phyloP scores from a whole-genome alignment of 2,113 vertebrate species.

The Theropithecus gelada region DNA sequence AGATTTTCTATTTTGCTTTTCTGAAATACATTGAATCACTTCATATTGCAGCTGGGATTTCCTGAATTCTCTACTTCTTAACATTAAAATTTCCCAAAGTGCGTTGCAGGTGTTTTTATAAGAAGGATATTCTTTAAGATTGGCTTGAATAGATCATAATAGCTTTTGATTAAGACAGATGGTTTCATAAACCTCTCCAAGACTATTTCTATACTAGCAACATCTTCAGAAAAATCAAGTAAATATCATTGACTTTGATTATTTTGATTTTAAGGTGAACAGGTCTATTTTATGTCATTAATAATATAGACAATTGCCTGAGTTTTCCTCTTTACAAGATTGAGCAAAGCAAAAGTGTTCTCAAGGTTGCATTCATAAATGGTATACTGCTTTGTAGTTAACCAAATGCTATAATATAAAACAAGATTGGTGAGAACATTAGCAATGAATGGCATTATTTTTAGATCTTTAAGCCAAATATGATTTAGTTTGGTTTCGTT shows the following conservation, averaged over 20 bases:
- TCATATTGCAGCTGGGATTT: slow-evolving; percentile 51
- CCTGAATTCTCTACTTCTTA: slow-evolving; percentile 33
- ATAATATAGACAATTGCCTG: not conserved
- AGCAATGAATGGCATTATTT: not conserved
- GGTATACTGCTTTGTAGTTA: not conserved
- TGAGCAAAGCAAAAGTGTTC: not conserved
- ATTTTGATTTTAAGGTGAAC: slow-evolving; percentile 8
- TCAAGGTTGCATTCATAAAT: not conserved
- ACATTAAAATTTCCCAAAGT: not conserved
- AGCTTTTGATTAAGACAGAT: slow-evolving; percentile 12
- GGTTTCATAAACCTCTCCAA: not conserved
- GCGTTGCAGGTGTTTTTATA: slow-evolving; percentile 27
- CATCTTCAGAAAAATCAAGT: not conserved
- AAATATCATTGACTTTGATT: slow-evolving; percentile 16
- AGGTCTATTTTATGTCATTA: not conserved
- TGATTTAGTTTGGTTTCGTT: not conserved
- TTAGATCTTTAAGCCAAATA: not conserved
- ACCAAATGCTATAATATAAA: not conserved
- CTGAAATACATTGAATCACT: slow-evolving; percentile 37
- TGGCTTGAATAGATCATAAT: slow-evolving; percentile 8
- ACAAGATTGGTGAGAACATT: not conserved
- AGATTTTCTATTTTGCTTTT: slow-evolving; percentile 54
- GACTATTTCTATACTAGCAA: not conserved
- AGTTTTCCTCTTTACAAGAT: not conserved
- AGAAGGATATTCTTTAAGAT: slow-evolving; percentile 13